A percentile compares a stretch with the other conserved stretches of the same genome.
Evolutionary conservation across 2,797 vertebrate species (phyloP).

Genomic region (Acanthurus tractus): DNA sequence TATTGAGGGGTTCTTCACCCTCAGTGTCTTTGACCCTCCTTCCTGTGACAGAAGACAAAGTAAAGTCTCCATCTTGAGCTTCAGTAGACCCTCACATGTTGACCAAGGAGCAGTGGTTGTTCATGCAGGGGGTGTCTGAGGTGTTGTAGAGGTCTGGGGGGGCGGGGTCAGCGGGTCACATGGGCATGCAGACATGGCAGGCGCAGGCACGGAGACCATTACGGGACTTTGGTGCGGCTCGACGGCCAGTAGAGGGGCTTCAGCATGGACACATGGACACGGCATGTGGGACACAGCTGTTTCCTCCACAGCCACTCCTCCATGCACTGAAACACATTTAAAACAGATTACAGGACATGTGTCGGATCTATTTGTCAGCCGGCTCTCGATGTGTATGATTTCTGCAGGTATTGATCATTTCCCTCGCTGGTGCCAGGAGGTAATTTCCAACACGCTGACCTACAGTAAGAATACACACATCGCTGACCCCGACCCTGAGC

Average conservation of each 20-base stretch:
- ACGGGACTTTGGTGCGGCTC: constrained; percentile 72
- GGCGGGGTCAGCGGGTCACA: constrained; percentile 25
- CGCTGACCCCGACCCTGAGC: constrained; percentile 15
- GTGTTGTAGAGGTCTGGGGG: background rate
- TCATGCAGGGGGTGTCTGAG: constrained; percentile 37
- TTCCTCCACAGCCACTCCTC: constrained; percentile 79
- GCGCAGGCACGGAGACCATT: constrained; percentile 25
- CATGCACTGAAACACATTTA: constrained; percentile 79
- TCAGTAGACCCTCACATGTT: background rate
- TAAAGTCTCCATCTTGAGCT: background rate
- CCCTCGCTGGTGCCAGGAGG: constrained; percentile 39
- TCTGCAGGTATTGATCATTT: constrained; percentile 50
- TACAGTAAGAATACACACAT: background rate
- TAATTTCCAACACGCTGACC: constrained; percentile 56
- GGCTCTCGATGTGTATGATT: background rate
- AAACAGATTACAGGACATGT: constrained; percentile 17
- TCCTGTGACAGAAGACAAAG: background rate
- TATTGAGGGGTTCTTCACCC: background rate
- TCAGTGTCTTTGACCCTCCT: background rate
- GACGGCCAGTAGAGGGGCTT: constrained; percentile 74
- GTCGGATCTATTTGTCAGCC: background rate
- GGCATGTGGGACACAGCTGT: constrained; percentile 66
- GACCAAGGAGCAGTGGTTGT: background rate
- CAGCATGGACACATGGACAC: constrained; percentile 61
- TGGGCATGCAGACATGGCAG: constrained; percentile 38